Evolutionary conservation across 2,888 invertebrate genomes (phyloP).

Genomic region (Panorpa germanica): DNA sequence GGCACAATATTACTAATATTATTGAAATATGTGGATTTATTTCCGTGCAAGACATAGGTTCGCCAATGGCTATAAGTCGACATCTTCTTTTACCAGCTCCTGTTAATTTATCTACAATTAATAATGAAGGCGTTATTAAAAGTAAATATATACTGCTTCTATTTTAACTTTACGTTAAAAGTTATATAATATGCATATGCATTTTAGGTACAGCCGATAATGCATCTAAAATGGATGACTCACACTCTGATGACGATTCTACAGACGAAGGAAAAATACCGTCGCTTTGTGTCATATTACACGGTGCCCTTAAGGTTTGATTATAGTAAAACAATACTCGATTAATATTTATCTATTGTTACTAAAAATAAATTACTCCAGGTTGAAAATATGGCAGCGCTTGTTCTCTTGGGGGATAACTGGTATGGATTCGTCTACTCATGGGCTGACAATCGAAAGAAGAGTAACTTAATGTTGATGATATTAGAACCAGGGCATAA

Average conservation of each 20-base stretch:
- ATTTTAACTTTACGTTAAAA: too few species aligned
- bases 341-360: conserved; percentile 3
- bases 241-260: too few species aligned
- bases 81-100: conserved; percentile 68
- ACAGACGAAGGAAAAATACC: conserved; percentile 61
- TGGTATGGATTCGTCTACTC: conserved; percentile 94
- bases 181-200: too few species aligned
- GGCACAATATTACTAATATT: conserved; percentile 40
- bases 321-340: conserved; percentile 1
- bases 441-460: conserved; percentile 83
- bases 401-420: conserved; percentile 64
- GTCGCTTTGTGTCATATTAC: conserved; percentile 82
- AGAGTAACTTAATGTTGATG: conserved; percentile 82
- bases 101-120: conserved; percentile 20
- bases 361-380: conserved; percentile 15
- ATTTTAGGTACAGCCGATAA: too few species aligned
- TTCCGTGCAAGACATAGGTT: conserved; percentile 71
- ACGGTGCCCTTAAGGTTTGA: conserved; percentile 72
- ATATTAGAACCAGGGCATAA: conserved; percentile 60
- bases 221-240: too few species aligned
- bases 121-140: too few species aligned
- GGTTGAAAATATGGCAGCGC: conserved; percentile 80
- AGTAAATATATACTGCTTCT: too few species aligned
- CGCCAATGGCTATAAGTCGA: conserved; percentile 78
- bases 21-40: conserved; percentile 79